Percentiles rank a stretch among this genome's conserved stretches.
phyloP scores from a whole-genome alignment of 1,140 invertebrate species.

The Pseudobourletiella spinata region DNA sequence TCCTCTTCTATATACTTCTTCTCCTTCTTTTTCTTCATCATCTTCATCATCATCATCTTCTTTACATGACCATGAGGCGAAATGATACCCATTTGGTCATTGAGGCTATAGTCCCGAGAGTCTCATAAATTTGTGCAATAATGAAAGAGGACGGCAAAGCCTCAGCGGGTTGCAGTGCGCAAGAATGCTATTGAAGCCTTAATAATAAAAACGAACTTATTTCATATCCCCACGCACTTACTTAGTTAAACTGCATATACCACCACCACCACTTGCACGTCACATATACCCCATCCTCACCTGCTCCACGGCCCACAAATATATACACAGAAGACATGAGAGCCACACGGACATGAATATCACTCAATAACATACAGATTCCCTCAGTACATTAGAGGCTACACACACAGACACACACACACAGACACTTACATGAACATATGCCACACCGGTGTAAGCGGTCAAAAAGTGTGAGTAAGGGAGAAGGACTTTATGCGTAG shows the following conservation, averaged over 20 bases:
- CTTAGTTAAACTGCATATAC: neutral
- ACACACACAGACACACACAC: no score
- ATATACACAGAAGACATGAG: no score
- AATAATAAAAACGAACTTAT: neutral
- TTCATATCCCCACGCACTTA: neutral
- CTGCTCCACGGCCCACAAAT: no score
- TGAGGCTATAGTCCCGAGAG: constrained; percentile 6
- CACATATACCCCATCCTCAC: no score
- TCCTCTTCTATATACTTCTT: constrained; percentile 2
- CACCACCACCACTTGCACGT: neutral
- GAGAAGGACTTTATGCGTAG: no score
- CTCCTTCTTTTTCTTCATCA: constrained; percentile 1
- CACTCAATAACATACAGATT: no score
- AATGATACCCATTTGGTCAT: constrained; percentile 21
- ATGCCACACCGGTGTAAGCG: no score
- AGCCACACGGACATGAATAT: no score
- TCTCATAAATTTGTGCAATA: constrained; percentile 28
- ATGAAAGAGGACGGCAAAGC: constrained; percentile 20
- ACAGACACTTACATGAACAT: no score
- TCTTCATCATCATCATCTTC: no score
- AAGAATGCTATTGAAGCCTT: neutral
- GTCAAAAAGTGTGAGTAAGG: no score
- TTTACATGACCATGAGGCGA: constrained; percentile 10
- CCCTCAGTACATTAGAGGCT: no score
- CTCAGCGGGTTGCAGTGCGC: constrained; percentile 21